Percentiles rank a stretch among this genome's conserved stretches.
phyloP scores from a whole-genome alignment of 2,888 invertebrate genomes.

The Meiosimyza platycephala region DNA sequence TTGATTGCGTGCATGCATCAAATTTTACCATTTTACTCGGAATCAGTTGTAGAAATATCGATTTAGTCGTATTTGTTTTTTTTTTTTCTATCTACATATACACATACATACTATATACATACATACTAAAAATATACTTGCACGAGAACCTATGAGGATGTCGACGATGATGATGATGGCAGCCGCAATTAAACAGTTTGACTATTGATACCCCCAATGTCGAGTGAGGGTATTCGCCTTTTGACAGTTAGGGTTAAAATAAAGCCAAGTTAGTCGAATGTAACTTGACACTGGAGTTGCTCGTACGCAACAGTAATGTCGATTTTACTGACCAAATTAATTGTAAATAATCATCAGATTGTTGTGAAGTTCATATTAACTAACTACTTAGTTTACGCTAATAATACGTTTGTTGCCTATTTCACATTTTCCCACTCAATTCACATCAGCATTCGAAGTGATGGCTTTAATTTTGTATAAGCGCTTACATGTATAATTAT shows the following conservation, averaged over 20 bases:
- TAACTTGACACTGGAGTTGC: neutral
- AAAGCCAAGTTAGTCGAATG: neutral
- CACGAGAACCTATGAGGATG: neutral
- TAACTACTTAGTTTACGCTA: no score
- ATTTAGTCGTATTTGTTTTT: neutral
- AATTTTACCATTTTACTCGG: neutral
- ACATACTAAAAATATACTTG: neutral
- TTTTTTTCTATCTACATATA: neutral
- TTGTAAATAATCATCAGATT: no score
- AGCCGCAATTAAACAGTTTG: neutral
- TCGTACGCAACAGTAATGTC: no score
- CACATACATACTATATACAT: neutral
- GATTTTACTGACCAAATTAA: no score
- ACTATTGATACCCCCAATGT: slow-evolving; percentile 7
- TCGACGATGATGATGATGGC: no score
- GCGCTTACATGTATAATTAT: no score
- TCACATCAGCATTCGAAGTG: no score
- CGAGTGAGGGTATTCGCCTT: slow-evolving; percentile 2
- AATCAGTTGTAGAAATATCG: slow-evolving; percentile 3
- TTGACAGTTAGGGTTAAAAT: neutral
- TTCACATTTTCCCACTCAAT: no score
- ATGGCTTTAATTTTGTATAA: no score
- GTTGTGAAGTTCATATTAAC: no score
- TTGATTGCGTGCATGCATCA: no score
- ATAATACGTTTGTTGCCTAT: no score